These are phyloP conservation scores for Aplysina aerophoba DNA, from an alignment of 37 sponge, comb jelly and placozoan genomes.

Conservation along the genomic window DNA sequence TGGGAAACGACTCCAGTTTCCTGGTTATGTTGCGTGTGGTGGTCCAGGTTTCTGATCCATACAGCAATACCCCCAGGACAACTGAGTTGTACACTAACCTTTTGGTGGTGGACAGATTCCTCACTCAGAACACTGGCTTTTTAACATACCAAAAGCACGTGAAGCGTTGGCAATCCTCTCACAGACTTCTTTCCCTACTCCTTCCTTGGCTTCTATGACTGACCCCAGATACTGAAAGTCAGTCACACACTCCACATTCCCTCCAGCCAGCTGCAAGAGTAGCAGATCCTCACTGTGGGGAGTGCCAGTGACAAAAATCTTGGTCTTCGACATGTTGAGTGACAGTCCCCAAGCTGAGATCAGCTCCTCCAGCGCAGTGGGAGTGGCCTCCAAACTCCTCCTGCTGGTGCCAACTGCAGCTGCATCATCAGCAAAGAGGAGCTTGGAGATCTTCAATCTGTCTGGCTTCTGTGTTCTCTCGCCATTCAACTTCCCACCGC, in stretches of 20 bases:
- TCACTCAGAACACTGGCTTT: constrained; percentile 29
- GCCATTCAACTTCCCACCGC: constrained; percentile 43
- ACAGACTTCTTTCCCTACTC: constrained; percentile 23
- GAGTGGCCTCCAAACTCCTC: constrained; percentile 31
- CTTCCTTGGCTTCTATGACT: constrained; percentile 35
- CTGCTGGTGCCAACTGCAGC: constrained; percentile 24
- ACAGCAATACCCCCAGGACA: constrained; percentile 22
- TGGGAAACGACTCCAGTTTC: constrained; percentile 11
- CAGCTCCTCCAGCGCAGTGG: not conserved
- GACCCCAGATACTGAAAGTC: constrained; percentile 53
- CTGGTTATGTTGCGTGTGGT: constrained; percentile 9
- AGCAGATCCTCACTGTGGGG: not conserved
- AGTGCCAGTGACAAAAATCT: not conserved
- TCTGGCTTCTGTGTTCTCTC: constrained; percentile 20
- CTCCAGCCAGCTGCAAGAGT: constrained; percentile 10
- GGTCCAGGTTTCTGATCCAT: constrained; percentile 28
- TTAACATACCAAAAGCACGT: constrained; percentile 42
- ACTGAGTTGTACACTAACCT: constrained; percentile 20
- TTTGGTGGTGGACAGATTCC: constrained; percentile 33
- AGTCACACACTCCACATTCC: constrained; percentile 41
- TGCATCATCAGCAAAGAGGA: constrained; percentile 2
- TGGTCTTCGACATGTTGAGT: constrained; percentile 19
- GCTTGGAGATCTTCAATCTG: constrained; percentile 3
- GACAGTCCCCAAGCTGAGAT: constrained; percentile 38
- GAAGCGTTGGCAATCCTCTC: constrained; percentile 39